Evolutionary conservation across 2,888 invertebrate species (phyloP).

Genomic region (Hybos culiciformis): DNA sequence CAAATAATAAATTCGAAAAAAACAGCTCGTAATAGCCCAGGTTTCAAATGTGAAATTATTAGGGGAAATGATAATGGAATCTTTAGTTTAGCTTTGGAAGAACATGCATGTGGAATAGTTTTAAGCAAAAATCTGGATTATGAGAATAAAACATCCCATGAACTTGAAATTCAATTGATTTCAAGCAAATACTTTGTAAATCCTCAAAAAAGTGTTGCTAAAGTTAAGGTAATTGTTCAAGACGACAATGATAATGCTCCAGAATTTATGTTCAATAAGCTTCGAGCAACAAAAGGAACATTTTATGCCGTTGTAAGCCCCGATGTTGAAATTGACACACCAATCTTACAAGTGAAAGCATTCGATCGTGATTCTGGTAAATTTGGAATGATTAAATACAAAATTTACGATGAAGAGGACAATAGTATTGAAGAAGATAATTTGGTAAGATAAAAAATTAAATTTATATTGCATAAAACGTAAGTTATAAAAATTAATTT

Average conservation of each 20-base stretch:
- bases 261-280: slow-evolving; percentile 57
- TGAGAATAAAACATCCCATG: slow-evolving; percentile 59
- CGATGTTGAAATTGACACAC: slow-evolving; percentile 58
- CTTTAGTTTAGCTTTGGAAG: slow-evolving; percentile 60
- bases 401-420: slow-evolving; percentile 33
- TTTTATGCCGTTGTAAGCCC: slow-evolving; percentile 69
- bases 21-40: slow-evolving; percentile 25
- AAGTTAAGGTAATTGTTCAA: slow-evolving; percentile 62
- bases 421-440: slow-evolving; percentile 24
- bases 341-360: slow-evolving; percentile 72
- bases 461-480: neutral
- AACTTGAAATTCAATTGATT: slow-evolving; percentile 60
- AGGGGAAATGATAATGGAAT: slow-evolving; percentile 52
- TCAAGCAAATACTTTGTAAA: slow-evolving; percentile 71
- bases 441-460: slow-evolving; percentile 19
- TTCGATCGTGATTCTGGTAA: slow-evolving; percentile 75
- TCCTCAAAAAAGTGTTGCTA: slow-evolving; percentile 57
- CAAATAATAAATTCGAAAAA: slow-evolving; percentile 35
- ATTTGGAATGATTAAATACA: slow-evolving; percentile 65
- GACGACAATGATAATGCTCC: slow-evolving; percentile 88
- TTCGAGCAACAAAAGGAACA: slow-evolving; percentile 46
- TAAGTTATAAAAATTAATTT: neutral
- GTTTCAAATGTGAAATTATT: slow-evolving; percentile 65
- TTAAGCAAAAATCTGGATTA: slow-evolving; percentile 61
- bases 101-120: slow-evolving; percentile 69